Conservation (phyloP, 2,113 vertebrate species). For the Erythrocercus mccallii region DNA sequence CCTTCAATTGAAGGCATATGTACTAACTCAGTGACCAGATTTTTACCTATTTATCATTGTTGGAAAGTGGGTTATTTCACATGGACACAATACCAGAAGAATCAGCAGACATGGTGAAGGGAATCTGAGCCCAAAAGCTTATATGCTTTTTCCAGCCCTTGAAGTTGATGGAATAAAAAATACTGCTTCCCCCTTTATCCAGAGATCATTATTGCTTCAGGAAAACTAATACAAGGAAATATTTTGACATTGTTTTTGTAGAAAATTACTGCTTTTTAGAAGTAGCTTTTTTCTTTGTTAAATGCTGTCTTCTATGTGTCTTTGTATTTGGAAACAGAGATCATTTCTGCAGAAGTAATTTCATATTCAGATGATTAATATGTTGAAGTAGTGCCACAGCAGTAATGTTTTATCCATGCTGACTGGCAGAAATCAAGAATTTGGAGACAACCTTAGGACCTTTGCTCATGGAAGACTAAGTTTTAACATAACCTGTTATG, state of each 20-base stretch:
- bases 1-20: slow-evolving; percentile 80
- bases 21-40: slow-evolving; percentile 58
- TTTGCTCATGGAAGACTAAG: slow-evolving; percentile 18
- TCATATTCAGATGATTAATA: slow-evolving; percentile 55
- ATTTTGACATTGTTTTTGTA: slow-evolving; percentile 16
- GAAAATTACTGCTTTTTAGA: not conserved
- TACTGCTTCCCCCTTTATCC: not conserved
- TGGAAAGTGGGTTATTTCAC: slow-evolving; percentile 58
- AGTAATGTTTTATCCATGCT: not conserved
- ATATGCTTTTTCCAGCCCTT: slow-evolving; percentile 42
- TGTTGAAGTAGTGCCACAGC: slow-evolving; percentile 45
- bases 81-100: slow-evolving; percentile 44
- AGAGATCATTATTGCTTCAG: not conserved
- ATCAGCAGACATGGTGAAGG: slow-evolving; percentile 42
- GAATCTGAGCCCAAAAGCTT: slow-evolving; percentile 5
- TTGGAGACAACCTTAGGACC: slow-evolving; percentile 27
- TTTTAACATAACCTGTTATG: not conserved
- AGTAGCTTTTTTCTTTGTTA: slow-evolving; percentile 33
- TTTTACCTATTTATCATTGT: slow-evolving; percentile 67
- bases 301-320: not conserved
- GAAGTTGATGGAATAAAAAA: slow-evolving; percentile 36
- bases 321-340: slow-evolving; percentile 51
- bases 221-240: not conserved
- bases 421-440: slow-evolving; percentile 15
- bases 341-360: slow-evolving; percentile 30